Percentiles rank a stretch among this genome's conserved stretches.
Evolutionary conservation across 2,888 invertebrate genomes (phyloP).

Genomic region (Hetaerina titia): DNA sequence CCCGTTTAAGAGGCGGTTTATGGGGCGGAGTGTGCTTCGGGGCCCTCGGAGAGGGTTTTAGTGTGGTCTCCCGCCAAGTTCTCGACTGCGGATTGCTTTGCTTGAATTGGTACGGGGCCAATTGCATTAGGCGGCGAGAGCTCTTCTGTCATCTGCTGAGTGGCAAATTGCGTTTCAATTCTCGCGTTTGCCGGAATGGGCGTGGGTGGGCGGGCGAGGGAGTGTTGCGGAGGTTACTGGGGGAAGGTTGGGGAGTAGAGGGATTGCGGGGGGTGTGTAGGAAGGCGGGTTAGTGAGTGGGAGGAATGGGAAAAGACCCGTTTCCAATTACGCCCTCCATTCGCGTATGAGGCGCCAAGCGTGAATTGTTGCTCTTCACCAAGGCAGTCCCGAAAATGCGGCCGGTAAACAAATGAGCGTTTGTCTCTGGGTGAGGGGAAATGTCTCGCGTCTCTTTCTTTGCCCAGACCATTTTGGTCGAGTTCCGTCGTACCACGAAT

Average conservation of each 20-base stretch:
- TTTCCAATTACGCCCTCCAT: background rate
- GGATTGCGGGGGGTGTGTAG: background rate
- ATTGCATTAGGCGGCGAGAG: background rate
- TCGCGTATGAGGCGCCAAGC: background rate
- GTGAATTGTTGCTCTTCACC: background rate
- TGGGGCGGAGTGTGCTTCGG: background rate
- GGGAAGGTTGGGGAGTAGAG: background rate
- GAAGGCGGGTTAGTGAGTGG: background rate
- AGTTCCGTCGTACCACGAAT: background rate
- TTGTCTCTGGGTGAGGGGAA: background rate
- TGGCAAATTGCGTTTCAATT: conserved; percentile 20
- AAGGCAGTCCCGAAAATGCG: background rate
- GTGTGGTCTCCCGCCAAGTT: background rate
- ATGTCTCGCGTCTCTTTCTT: background rate
- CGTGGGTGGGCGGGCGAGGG: background rate
- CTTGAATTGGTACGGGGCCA: conserved; percentile 24
- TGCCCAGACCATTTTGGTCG: background rate
- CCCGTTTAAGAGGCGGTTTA: background rate
- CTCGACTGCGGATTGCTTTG: background rate
- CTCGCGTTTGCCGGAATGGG: background rate
- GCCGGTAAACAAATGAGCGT: background rate
- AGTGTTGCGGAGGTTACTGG: background rate
- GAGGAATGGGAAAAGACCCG: background rate
- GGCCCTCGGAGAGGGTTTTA: background rate
- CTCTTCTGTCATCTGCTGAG: background rate